Percentiles rank a stretch among this genome's conserved stretches.
Conservation (phyloP, 2,797 vertebrate genomes). For the Falco berigora region DNA sequence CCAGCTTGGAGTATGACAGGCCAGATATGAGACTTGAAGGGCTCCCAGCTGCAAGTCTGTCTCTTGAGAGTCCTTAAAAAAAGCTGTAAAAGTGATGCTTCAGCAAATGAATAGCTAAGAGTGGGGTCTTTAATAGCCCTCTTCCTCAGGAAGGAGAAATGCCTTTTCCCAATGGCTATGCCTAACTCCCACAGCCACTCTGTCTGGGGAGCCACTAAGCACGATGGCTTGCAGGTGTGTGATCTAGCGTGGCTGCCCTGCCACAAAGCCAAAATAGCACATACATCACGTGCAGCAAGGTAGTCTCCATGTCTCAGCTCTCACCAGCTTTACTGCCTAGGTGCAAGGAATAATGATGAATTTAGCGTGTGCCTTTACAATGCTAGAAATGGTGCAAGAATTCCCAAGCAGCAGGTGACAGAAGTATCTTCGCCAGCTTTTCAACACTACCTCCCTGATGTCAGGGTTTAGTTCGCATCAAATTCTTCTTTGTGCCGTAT, state of each 20-base stretch:
- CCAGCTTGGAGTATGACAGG: neutral
- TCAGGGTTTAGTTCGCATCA: neutral
- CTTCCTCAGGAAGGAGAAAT: neutral
- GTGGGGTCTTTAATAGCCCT: neutral
- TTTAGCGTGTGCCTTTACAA: neutral
- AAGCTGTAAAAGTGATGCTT: neutral
- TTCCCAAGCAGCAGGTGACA: neutral
- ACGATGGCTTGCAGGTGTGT: neutral
- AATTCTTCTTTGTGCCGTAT: neutral
- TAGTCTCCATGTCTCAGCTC: neutral
- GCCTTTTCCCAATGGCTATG: neutral
- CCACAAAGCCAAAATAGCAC: neutral
- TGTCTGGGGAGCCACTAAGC: neutral
- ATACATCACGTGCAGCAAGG: rapidly evolving
- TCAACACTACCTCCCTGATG: neutral
- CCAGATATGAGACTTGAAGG: slow-evolving; percentile 16
- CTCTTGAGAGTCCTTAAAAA: neutral
- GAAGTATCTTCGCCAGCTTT: neutral
- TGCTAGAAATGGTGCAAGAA: neutral
- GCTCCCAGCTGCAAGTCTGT: slow-evolving; percentile 39
- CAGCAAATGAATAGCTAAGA: neutral
- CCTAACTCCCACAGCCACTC: neutral
- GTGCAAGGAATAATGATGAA: neutral
- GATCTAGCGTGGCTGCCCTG: neutral
- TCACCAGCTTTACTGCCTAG: neutral